Evolutionary conservation across 2,113 vertebrate species (phyloP).

Genomic region (Pituophis catenifer): DNA sequence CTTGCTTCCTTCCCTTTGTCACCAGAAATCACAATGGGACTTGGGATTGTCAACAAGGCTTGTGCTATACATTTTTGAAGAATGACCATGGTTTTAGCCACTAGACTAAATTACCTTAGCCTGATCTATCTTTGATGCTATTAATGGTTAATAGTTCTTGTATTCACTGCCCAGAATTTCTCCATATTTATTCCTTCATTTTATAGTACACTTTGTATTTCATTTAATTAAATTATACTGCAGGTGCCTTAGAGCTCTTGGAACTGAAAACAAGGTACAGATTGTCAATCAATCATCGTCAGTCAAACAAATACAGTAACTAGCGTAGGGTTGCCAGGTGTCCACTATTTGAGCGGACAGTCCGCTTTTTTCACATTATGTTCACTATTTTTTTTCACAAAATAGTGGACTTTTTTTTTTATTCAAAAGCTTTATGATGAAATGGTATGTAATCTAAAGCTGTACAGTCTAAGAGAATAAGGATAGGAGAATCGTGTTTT

Average conservation of each 20-base stretch:
- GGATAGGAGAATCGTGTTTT: too few relatives aligned
- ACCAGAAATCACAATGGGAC: neutral
- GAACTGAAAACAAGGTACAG: neutral
- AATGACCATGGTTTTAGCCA: neutral
- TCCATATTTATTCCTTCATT: neutral
- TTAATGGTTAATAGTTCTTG: neutral
- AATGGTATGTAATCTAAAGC: too few relatives aligned
- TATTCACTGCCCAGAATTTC: neutral
- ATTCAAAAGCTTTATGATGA: too few relatives aligned
- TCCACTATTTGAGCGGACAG: too few relatives aligned
- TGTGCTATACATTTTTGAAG: neutral
- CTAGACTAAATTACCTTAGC: neutral
- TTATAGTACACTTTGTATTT: neutral
- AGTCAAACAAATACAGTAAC: neutral
- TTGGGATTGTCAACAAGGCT: neutral
- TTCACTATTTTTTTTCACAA: too few relatives aligned
- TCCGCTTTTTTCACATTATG: too few relatives aligned
- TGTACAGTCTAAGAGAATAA: too few relatives aligned
- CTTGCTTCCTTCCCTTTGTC: neutral
- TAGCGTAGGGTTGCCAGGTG: too few relatives aligned
- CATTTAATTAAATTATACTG: neutral
- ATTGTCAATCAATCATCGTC: neutral
- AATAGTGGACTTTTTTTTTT: too few relatives aligned
- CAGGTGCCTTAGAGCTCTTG: neutral
- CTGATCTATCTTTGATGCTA: neutral